A percentile compares a stretch with the other conserved stretches of the same genome.
phyloP scores from a whole-genome alignment of 1,140 invertebrate species.

The Drosophila pallidifrons region DNA sequence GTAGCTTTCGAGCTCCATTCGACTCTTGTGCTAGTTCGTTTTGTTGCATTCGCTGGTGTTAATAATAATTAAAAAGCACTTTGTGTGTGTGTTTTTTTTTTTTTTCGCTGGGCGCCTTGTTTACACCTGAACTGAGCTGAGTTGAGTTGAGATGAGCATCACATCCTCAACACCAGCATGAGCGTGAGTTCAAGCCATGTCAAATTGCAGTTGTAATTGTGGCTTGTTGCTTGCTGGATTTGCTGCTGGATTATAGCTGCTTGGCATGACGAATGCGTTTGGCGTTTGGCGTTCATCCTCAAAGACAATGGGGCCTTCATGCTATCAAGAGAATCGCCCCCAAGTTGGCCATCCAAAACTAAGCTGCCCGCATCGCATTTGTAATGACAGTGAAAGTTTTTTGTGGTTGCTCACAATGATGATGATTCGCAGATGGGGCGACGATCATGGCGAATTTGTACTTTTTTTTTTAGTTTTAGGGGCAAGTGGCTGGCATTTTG shows the following conservation, averaged over 20 bases:
- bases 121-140: constrained; percentile 14
- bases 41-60: constrained; percentile 6
- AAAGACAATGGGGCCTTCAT: constrained; percentile 47
- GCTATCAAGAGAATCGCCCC: constrained; percentile 35
- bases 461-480: neutral
- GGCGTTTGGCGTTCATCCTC: constrained; percentile 10
- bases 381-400: constrained; percentile 45
- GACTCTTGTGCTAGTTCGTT: too few relatives aligned
- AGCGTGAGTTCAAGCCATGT: constrained; percentile 35
- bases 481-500: constrained; percentile 19
- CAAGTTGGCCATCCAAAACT: neutral
- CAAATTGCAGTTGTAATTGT: constrained; percentile 30
- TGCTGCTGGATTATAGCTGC: constrained; percentile 1
- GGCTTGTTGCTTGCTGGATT: too few relatives aligned
- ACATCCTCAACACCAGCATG: constrained; percentile 27
- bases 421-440: constrained; percentile 8
- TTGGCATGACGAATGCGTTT: constrained; percentile 41
- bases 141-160: constrained; percentile 5
- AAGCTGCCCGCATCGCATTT: neutral
- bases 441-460: constrained; percentile 4
- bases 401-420: too few relatives aligned
- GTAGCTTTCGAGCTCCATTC: too few relatives aligned
- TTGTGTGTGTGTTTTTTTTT: constrained; percentile 41
- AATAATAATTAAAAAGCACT: constrained; percentile 80
- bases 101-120: constrained; percentile 18